A percentile compares a stretch with the other conserved stretches of the same genome.
phyloP scores from a whole-genome alignment of 1,140 invertebrate species.

The Caenorhabditis briggsae region DNA sequence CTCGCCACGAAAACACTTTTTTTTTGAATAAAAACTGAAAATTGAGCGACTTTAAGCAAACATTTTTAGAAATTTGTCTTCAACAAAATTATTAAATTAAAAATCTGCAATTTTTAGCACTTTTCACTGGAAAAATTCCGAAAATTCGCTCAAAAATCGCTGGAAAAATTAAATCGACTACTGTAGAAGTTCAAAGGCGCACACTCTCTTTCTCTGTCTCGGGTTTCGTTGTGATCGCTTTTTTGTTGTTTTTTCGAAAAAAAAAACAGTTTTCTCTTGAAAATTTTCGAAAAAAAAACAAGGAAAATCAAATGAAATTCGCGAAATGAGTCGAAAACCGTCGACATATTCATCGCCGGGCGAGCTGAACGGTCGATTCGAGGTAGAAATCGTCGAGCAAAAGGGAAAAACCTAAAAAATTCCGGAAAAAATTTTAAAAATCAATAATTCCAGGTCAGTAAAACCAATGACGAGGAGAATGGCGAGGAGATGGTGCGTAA shows the following conservation, averaged over 20 bases:
- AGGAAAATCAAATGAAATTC: background rate
- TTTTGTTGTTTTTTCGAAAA: background rate
- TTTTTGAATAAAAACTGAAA: too few relatives aligned
- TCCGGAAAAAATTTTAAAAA: background rate
- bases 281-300: background rate
- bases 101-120: too few relatives aligned
- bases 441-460: constrained; percentile 40
- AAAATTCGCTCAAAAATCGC: too few relatives aligned
- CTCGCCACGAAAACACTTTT: too few relatives aligned
- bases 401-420: background rate
- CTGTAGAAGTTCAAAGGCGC: too few relatives aligned
- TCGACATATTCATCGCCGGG: background rate
- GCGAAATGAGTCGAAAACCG: background rate
- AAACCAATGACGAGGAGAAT: constrained; percentile 15
- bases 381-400: background rate
- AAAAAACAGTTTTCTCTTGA: background rate
- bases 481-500: constrained; percentile 15
- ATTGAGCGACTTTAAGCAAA: too few relatives aligned
- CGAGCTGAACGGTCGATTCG: background rate
- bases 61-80: too few relatives aligned
- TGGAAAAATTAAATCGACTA: too few relatives aligned
- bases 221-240: background rate
- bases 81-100: too few relatives aligned
- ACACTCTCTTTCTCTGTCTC: too few relatives aligned
- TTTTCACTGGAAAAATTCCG: too few relatives aligned